Base-by-base conservation (phyloP, 2,113 vertebrate species). In the Nycticorax nycticorax region DNA sequence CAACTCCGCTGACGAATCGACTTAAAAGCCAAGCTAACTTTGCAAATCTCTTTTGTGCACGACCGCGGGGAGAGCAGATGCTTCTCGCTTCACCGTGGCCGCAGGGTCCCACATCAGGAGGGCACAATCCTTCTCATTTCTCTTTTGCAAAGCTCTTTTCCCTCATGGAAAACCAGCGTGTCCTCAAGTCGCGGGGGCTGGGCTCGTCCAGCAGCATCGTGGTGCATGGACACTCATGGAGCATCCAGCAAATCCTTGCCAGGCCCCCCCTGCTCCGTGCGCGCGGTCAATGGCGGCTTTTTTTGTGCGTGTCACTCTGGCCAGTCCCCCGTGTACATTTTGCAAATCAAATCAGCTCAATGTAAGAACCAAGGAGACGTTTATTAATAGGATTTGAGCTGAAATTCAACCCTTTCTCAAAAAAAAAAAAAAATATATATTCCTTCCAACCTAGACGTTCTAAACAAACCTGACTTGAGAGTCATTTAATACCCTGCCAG, bases 141-240 rank as follows among this genome's bases (percentile, higher is more conserved):
- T 91, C 71, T 28, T 76, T 50, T 30, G 28, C 57, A 50, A 50
- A 28, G 78, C 63, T 41, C 39, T 41, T 41, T 41, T 41, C 32
- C 13, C 67, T 39, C 35, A 14, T 13, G 43, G 73, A 57, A 82
- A 81, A 43, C 4, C 47, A 62, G 45, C 0, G 0, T 10, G 28
- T 60, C 45, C 71, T 53, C 45, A 1, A 3, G 13, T 28, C 69
- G 10, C 15, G 8, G 45, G 23, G 19, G 18, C 56, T 24, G 56
- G 43, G 12, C 15, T 48, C 9, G 0, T 33, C n/a, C 8, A 1
- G n/a, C 41, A 47, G 26, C 79, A 28, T 3, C 0, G 0, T 5
- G 60, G 10, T 1, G 19, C 59, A 37, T 6, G 55, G 68, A 33
- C 2, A 2, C 28, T 41, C 32, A 3, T 1, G 48, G 33, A 39